These are phyloP conservation scores for Pasiphila rectangulata DNA, from an alignment of 2,888 invertebrate species.

Conservation along the genomic window DNA sequence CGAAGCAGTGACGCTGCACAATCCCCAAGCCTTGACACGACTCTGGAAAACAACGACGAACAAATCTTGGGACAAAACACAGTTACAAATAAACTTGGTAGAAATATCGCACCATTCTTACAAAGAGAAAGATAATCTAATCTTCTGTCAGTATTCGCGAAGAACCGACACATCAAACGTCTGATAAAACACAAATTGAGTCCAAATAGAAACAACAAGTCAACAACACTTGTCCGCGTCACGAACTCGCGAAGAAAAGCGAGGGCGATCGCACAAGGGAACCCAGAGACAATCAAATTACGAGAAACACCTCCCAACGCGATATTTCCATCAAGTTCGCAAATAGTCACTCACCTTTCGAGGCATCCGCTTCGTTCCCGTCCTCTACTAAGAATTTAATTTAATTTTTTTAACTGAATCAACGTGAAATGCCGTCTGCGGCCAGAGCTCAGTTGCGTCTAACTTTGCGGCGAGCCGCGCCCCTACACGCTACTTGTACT, in stretches of 20 bases:
- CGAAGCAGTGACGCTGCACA: neutral
- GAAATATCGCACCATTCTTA: slow-evolving; percentile 28
- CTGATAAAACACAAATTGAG: slow-evolving; percentile 55
- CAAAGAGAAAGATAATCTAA: slow-evolving; percentile 23
- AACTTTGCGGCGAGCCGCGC: slow-evolving; percentile 81
- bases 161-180: slow-evolving; percentile 36
- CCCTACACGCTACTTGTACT: slow-evolving; percentile 80
- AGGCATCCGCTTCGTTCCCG: slow-evolving; percentile 17
- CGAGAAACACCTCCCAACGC: slow-evolving; percentile 36
- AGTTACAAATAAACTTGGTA: slow-evolving; percentile 1
- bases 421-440: slow-evolving; percentile 67
- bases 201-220: slow-evolving; percentile 71
- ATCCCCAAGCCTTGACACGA: neutral
- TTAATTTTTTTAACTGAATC: slow-evolving; percentile 50
- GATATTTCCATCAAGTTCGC: slow-evolving; percentile 22
- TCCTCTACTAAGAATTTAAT: slow-evolving; percentile 38
- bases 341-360: slow-evolving; percentile 53
- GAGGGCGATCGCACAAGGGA: slow-evolving; percentile 63
- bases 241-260: slow-evolving; percentile 45
- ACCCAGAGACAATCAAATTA: slow-evolving; percentile 64
- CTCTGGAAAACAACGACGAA: neutral
- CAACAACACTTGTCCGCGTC: slow-evolving; percentile 70
- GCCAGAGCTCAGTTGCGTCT: slow-evolving; percentile 77
- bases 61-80: neutral
- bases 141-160: slow-evolving; percentile 11